Conservation (phyloP, 2,113 vertebrate species). For the Prietella phreatophila region DNA sequence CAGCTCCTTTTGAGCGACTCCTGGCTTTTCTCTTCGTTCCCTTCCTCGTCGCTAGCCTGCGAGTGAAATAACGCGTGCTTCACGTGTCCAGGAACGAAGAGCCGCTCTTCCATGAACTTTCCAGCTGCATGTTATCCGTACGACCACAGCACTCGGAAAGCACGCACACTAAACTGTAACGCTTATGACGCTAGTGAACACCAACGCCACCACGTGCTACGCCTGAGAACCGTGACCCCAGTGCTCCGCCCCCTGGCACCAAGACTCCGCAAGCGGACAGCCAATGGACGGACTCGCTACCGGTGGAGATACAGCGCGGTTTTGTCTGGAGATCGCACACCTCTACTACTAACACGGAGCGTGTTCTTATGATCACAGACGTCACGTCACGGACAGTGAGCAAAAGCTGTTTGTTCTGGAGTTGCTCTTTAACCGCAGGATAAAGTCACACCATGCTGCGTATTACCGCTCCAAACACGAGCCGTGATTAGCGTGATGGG, state of each 20-base stretch:
- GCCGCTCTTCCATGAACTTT: not conserved
- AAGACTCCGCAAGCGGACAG: not conserved
- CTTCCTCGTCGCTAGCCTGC: not conserved
- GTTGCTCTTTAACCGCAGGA: not conserved
- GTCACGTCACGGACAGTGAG: not conserved
- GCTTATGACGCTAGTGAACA: not conserved
- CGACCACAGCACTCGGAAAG: not conserved
- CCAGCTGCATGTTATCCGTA: not conserved
- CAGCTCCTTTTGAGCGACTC: too few species aligned
- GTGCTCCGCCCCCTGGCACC: not conserved
- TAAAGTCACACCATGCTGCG: slow-evolving; percentile 30
- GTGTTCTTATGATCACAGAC: not conserved
- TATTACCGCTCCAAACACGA: slow-evolving; percentile 39
- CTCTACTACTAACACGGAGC: not conserved
- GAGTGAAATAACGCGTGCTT: not conserved
- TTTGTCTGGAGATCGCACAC: not conserved
- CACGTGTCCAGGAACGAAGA: not conserved
- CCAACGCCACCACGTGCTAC: not conserved
- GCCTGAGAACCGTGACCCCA: not conserved
- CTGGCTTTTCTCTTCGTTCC: not conserved
- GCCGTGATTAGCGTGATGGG: slow-evolving; percentile 43
- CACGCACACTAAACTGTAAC: too few species aligned
- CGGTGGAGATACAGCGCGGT: not conserved
- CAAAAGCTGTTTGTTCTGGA: not conserved
- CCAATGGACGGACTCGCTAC: not conserved